These are phyloP conservation scores for Stigmatopora nigra DNA, from an alignment of 2,113 vertebrate genomes.

Conservation along the genomic window DNA sequence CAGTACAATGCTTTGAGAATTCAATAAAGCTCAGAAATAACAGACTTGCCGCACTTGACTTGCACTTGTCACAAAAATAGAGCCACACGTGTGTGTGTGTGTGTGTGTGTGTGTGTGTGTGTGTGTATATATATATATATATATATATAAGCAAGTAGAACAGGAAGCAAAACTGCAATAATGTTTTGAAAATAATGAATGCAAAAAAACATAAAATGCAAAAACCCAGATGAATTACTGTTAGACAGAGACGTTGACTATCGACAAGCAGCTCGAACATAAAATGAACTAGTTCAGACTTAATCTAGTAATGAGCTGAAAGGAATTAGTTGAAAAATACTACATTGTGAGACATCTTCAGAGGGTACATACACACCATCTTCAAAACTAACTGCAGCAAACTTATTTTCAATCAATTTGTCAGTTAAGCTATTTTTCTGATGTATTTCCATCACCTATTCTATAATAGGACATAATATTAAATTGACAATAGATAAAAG, in stretches of 20 bases:
- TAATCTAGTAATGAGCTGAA: constrained; percentile 23
- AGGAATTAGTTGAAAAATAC: not conserved
- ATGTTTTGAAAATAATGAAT: not conserved
- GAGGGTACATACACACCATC: no score
- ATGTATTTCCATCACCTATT: no score
- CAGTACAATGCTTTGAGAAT: constrained; percentile 12
- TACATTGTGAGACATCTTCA: no score
- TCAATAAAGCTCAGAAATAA: constrained; percentile 27
- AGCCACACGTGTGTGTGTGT: constrained; percentile 1
- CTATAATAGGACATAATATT: no score
- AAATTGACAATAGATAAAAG: no score
- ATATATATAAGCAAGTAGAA: no score
- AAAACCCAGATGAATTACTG: constrained; percentile 4
- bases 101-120: no score
- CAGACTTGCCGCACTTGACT: not conserved
- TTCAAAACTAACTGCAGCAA: no score
- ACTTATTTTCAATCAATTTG: no score
- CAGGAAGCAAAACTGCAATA: not conserved
- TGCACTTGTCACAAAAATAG: not conserved
- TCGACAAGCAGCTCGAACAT: constrained; percentile 10
- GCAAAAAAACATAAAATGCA: constrained; percentile 20
- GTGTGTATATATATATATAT: no score
- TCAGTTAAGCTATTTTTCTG: no score
- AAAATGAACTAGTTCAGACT: constrained; percentile 9
- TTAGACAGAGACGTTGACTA: constrained; percentile 18